Evolutionary conservation across 2,888 invertebrate species (phyloP), one percentile per base, ranked within the genome.

Genomic region (Orthosia gothica): DNA sequence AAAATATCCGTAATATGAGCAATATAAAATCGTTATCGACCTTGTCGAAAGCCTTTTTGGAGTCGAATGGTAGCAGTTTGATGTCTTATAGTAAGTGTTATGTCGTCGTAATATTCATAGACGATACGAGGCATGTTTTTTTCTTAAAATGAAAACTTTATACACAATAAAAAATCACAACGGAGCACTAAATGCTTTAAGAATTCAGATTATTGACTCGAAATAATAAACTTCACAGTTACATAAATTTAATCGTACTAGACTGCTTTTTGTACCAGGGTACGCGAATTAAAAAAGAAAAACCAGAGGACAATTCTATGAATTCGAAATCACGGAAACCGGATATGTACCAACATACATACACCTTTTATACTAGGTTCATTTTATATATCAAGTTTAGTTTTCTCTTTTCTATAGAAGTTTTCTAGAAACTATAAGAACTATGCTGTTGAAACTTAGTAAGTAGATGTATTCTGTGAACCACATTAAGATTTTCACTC

Each of bases 1-100:
- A 85, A 85, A 86, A 84, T 80, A 83, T 47, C 61, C 54, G 71
- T 86, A 72, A 72, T 74, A 75, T 71, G 74, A 75, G 71, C 74
- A 59, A 75, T 63, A 75, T 79, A 68, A 76, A 82, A 81, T 70
- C 47, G 74, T 82, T 82, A 79, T 76, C 32, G 70, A 76, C 59
- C 65, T 61, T 65, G 72, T 76, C 70, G 63, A 62, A 70, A 70
- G 68, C 45, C 62, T 68, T 75, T 82, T 76, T 74, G 23, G 63
- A 68, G 55, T 20, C 15, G 45, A 64, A 71, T 70, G 55, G 45
- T 64, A 50, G 52, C 18, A 50, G 50, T 80, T 82, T 73, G 64
- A 57, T 78, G 65, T 69, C 57, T 79, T 82, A 79, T 70, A 75
- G 50, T 64, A 73, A 61, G 61, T 70, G 70, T 20, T 61, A 62